phyloP scores from a whole-genome alignment of 2,797 vertebrate genomes.

The Hoplostethus atlanticus region DNA sequence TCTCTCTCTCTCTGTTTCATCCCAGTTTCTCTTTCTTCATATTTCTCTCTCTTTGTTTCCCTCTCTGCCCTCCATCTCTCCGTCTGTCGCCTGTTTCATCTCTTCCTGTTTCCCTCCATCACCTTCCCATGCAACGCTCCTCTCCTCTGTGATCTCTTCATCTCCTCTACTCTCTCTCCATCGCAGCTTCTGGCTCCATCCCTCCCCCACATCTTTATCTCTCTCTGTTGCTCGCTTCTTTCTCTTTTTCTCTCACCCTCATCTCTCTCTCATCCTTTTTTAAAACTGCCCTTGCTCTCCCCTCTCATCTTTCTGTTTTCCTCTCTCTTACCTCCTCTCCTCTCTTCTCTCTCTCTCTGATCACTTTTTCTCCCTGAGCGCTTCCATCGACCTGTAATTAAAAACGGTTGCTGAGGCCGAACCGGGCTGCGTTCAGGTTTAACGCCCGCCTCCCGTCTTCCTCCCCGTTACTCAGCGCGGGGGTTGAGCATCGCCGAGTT shows the following conservation, averaged over 20 bases:
- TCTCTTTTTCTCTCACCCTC: too few relatives aligned
- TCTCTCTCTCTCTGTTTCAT: not conserved
- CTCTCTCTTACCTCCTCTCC: slow-evolving; percentile 17
- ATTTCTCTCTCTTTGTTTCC: not conserved
- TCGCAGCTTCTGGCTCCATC: not conserved
- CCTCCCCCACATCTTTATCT: not conserved
- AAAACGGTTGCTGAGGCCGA: slow-evolving; percentile 27
- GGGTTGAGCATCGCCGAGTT: not conserved
- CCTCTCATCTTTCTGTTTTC: slow-evolving; percentile 8
- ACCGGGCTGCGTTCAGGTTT: slow-evolving; percentile 22
- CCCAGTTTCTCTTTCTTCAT: not conserved
- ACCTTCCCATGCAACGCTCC: too few relatives aligned
- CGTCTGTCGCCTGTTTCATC: not conserved
- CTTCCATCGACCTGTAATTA: slow-evolving; percentile 33
- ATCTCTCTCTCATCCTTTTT: too few relatives aligned
- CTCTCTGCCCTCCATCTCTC: not conserved
- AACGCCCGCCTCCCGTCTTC: not conserved
- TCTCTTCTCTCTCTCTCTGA: slow-evolving; percentile 14
- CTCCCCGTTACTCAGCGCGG: not conserved
- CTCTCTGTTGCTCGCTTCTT: not conserved
- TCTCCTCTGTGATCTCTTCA: not conserved
- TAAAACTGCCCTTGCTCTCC: not conserved
- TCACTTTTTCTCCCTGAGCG: slow-evolving; percentile 15
- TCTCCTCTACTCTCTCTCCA: not conserved
- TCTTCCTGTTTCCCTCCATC: too few relatives aligned